Base-by-base conservation (phyloP, 2,888 invertebrate genomes). In the Carterocephalus palaemon region DNA sequence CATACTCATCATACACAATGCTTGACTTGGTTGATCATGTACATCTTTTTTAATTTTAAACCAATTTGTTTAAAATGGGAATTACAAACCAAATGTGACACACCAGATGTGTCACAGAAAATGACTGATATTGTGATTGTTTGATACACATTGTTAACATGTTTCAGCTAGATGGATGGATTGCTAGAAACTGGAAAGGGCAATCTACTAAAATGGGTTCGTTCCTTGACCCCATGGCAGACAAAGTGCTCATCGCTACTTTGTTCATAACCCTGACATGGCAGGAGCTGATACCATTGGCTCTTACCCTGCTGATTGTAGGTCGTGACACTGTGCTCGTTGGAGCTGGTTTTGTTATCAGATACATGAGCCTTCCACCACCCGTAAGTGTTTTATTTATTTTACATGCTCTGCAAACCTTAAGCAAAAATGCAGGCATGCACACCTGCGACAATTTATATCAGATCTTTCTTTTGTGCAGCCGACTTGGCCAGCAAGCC, bases 171-270 rank as follows among this genome's bases (percentile, higher is more conserved):
- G 99, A 99, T 88, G 99, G 99, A 4, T 97, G 94, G 91, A 98
- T 99, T 68, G 99, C 99, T 0, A 90, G 99, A 46, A 94, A 92
- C 38, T 97, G 95, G 91, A 90, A 92, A 51, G 93, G 93, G 19
- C 99, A 99, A 74, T 93, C 95, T 13, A 95, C 98, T 16, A 95
- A 95, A 70, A 90, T 97, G 67, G 99, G 99, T 0, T 97, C 97
- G 47, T 97, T 98, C 65, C 77, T 99, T 8, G 99, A 99, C 79
- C 99, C 99, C 0, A 90, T 98, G 88, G 99, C 99, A 2, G 99
- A 99, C 75, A 99, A 99, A 87, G 88, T 98, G 22, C 88, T 99
- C 1, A 92, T 99, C 54, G 95, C 94, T 6, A 94, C 95, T 1
- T 81, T 99, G 42, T 97, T 97, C 64, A 81, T 98, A 37, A 91